Evolutionary conservation across 2,797 vertebrate species (phyloP).

Genomic region (Siniperca obscura): DNA sequence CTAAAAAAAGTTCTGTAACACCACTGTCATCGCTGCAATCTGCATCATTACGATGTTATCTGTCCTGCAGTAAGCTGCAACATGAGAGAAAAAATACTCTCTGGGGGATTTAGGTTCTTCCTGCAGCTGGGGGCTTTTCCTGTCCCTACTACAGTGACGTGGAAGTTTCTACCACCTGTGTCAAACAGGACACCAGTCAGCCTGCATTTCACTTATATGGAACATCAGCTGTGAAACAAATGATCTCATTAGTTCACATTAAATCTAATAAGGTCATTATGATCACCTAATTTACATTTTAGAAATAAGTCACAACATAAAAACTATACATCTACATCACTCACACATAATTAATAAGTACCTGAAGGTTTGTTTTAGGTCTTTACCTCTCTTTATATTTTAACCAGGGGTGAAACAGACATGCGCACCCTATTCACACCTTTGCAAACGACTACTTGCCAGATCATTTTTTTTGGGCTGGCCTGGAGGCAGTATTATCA

Average conservation of each 20-base stretch:
- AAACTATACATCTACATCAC: neutral
- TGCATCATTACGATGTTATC: neutral
- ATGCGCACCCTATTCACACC: slow-evolving; percentile 21
- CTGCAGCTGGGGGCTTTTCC: slow-evolving; percentile 62
- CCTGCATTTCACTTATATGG: neutral
- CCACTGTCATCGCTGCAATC: neutral
- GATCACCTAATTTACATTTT: neutral
- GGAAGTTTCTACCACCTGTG: slow-evolving; percentile 62
- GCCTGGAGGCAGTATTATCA: slow-evolving; percentile 48
- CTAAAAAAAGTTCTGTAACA: neutral
- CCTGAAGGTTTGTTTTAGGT: neutral
- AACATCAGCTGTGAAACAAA: slow-evolving; percentile 31
- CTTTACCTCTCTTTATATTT: slow-evolving; percentile 6
- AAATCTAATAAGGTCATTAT: neutral
- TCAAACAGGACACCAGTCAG: slow-evolving; percentile 26
- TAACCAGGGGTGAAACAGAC: slow-evolving; percentile 53
- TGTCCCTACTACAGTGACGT: slow-evolving; percentile 30
- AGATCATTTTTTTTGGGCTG: slow-evolving; percentile 23
- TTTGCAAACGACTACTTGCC: slow-evolving; percentile 65
- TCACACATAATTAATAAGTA: neutral
- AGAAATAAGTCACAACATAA: neutral
- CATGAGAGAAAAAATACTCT: slow-evolving; percentile 44
- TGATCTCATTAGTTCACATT: neutral
- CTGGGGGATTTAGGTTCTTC: slow-evolving; percentile 62
- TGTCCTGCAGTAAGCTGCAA: slow-evolving; percentile 24